Evolutionary conservation across 2,888 invertebrate species (phyloP).

Genomic region (Xestia sexstrigata): DNA sequence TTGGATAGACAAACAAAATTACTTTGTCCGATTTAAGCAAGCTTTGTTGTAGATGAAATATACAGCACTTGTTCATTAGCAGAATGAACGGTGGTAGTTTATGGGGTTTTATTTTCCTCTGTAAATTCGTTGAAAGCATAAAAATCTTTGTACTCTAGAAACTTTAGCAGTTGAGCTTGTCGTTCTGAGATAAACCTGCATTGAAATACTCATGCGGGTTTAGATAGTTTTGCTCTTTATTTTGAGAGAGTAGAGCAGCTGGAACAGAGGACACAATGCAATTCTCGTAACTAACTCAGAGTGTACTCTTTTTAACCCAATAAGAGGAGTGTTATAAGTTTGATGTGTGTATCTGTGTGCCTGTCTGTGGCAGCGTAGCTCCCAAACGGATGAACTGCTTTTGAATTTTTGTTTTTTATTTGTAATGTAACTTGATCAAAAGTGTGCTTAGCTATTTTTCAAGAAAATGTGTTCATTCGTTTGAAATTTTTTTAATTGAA

Average conservation of each 20-base stretch:
- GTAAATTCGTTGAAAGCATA: constrained; percentile 3
- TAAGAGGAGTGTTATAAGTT: too few relatives aligned
- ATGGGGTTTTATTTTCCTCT: not conserved
- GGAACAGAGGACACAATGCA: not conserved
- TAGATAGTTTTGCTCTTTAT: not conserved
- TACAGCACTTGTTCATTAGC: not conserved
- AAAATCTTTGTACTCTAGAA: not conserved
- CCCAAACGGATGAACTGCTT: too few relatives aligned
- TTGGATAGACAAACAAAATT: not conserved
- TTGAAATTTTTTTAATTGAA: too few relatives aligned
- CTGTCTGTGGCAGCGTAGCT: too few relatives aligned
- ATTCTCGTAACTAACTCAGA: too few relatives aligned
- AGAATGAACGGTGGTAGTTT: constrained; percentile 1
- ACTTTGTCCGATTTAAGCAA: not conserved
- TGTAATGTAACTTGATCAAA: too few relatives aligned
- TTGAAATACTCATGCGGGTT: not conserved
- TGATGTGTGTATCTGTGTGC: too few relatives aligned
- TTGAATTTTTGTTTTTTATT: too few relatives aligned
- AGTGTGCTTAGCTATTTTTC: too few relatives aligned
- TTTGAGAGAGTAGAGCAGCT: too few relatives aligned
- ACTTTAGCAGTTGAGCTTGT: not conserved
- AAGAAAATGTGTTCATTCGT: too few relatives aligned
- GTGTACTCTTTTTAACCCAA: not conserved
- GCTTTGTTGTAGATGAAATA: not conserved
- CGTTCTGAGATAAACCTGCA: not conserved